Conservation (phyloP, 92 coral and sea anemone species). For the Isaurus tuberculatus region DNA sequence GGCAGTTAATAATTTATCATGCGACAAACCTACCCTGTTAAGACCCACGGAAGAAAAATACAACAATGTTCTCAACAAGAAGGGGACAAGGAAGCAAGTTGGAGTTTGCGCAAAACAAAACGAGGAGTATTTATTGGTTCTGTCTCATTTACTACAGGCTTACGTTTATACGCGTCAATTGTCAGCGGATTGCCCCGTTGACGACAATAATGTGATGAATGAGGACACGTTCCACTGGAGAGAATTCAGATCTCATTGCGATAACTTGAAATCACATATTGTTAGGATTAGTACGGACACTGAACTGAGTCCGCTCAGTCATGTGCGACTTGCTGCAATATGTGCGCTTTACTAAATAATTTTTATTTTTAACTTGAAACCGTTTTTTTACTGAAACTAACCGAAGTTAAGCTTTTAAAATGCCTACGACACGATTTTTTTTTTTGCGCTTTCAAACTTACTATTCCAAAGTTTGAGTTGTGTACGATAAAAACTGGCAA, state of each 20-base stretch:
- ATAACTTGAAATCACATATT: conserved; percentile 18
- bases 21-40: background rate
- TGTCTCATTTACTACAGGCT: conserved; percentile 19
- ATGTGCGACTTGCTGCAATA: conserved; percentile 20
- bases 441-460: too few species aligned
- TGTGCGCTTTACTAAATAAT: background rate
- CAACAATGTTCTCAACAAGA: background rate
- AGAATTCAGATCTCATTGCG: conserved; percentile 20
- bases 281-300: background rate
- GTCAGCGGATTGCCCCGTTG: background rate
- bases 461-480: too few species aligned
- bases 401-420: background rate
- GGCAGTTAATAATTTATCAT: background rate
- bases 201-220: background rate
- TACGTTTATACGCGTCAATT: conserved; percentile 9
- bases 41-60: conserved; percentile 27
- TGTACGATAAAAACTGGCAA: too few species aligned
- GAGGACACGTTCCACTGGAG: conserved; percentile 27
- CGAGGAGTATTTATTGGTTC: conserved; percentile 14
- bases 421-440: too few species aligned
- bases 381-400: too few species aligned
- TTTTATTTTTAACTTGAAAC: background rate
- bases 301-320: background rate
- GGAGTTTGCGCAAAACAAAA: conserved; percentile 1
- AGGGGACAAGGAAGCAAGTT: background rate